Conservation (phyloP, 2,113 vertebrate genomes). For the Zosterops japonicus region DNA sequence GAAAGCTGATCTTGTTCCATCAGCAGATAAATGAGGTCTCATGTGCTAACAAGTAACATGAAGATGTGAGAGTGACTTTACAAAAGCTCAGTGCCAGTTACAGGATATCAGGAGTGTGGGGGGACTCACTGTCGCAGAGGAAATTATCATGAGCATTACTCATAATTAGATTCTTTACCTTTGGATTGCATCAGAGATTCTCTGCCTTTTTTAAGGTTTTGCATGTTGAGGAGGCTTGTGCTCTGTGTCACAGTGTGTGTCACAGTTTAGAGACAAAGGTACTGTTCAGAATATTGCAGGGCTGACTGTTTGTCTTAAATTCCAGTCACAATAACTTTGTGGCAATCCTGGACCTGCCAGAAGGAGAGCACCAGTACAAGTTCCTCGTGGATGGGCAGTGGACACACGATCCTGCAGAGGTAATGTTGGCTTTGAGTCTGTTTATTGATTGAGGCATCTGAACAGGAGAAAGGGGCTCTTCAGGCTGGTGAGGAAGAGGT, state of each 20-base stretch:
- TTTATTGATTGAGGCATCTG: background rate
- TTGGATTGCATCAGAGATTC: background rate
- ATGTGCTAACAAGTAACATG: background rate
- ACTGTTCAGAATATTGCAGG: background rate
- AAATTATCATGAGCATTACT: background rate
- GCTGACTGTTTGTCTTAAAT: constrained; percentile 25
- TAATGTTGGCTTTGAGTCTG: constrained; percentile 33
- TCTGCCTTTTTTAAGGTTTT: background rate
- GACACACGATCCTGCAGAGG: constrained; percentile 92
- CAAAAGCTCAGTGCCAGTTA: background rate
- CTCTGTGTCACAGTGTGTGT: background rate
- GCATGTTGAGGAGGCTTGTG: background rate
- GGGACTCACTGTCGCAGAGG: background rate
- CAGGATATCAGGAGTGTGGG: background rate
- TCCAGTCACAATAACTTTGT: constrained; percentile 94
- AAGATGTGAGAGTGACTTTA: background rate
- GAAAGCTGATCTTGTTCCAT: background rate
- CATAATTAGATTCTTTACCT: background rate
- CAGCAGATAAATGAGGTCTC: background rate
- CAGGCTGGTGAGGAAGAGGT: background rate
- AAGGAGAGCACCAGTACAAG: constrained; percentile 99
- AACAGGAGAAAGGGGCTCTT: background rate
- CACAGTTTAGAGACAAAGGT: background rate
- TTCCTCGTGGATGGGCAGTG: constrained; percentile 96
- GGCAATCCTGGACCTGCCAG: constrained; percentile 92